Conservation (phyloP, 1,140 invertebrate genomes). For the Apis laboriosa region DNA sequence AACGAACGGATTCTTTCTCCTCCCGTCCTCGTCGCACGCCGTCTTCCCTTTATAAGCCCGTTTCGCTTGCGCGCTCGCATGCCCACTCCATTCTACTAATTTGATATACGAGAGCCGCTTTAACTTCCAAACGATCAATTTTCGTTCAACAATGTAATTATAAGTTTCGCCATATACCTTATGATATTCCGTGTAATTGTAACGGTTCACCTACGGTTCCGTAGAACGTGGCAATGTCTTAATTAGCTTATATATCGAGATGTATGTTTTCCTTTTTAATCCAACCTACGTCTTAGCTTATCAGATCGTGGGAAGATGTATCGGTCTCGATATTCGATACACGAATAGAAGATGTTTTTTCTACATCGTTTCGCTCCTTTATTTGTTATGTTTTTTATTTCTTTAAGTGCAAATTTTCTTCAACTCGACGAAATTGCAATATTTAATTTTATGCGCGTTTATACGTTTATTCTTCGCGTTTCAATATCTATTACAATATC, state of each 20-base stretch:
- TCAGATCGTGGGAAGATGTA: constrained; percentile 11
- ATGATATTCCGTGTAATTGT: constrained; percentile 10
- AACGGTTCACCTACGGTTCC: neutral
- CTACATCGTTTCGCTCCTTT: too few relatives aligned
- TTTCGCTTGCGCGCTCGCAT: constrained; percentile 58
- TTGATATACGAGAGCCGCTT: constrained; percentile 56
- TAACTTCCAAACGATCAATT: constrained; percentile 45
- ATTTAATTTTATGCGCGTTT: too few relatives aligned
- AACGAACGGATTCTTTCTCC: constrained; percentile 28
- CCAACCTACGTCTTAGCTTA: neutral
- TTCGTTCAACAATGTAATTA: constrained; percentile 46
- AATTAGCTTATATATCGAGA: neutral
- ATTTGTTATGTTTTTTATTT: too few relatives aligned
- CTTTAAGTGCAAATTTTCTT: too few relatives aligned
- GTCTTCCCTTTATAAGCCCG: constrained; percentile 56
- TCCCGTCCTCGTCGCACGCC: constrained; percentile 42
- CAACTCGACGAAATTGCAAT: too few relatives aligned
- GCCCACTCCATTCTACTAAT: constrained; percentile 53
- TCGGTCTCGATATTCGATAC: neutral
- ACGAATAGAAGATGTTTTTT: neutral
- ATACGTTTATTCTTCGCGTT: too few relatives aligned
- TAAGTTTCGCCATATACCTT: neutral
- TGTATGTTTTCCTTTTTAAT: neutral
- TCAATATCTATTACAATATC: too few relatives aligned
- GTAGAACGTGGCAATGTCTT: neutral